phyloP scores from a whole-genome alignment of 64 coral and sea anemone species.

The Porites australiensis region DNA sequence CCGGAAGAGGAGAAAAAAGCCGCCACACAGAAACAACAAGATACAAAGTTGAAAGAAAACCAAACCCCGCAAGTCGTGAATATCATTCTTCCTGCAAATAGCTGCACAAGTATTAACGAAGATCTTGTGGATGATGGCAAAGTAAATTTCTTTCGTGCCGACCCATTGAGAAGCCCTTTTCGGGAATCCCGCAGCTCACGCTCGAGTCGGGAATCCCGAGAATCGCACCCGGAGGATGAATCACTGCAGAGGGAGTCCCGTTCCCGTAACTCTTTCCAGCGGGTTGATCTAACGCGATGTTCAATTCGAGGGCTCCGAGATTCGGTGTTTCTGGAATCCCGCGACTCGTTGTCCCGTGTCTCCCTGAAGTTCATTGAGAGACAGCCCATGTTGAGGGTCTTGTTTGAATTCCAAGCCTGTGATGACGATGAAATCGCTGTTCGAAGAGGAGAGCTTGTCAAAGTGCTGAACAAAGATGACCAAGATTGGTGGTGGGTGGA shows the following conservation, averaged over 20 bases:
- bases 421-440: constrained; percentile 83
- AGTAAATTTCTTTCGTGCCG: background rate
- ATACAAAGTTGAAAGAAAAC: background rate
- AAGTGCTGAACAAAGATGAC: constrained; percentile 86
- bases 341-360: background rate
- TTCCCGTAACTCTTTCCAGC: background rate
- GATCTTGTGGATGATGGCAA: constrained; percentile 12
- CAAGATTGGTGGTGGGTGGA: constrained; percentile 91
- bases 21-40: background rate
- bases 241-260: background rate
- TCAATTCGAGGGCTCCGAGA: constrained; percentile 16
- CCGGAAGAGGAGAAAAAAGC: constrained; percentile 4
- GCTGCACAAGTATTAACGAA: constrained; percentile 14
- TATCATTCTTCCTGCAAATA: constrained; percentile 27
- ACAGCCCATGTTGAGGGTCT: constrained; percentile 54
- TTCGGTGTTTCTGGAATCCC: constrained; percentile 15
- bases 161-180: constrained; percentile 12
- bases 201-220: background rate
- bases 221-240: background rate
- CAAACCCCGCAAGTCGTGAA: constrained; percentile 1
- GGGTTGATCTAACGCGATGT: background rate
- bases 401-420: constrained; percentile 84
- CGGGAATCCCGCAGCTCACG: background rate
- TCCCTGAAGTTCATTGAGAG: background rate
- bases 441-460: constrained; percentile 71